A percentile compares a stretch with the other conserved stretches of the same genome.
Conservation (phyloP, 1,140 invertebrate species). For the Contarinia nasturtii region DNA sequence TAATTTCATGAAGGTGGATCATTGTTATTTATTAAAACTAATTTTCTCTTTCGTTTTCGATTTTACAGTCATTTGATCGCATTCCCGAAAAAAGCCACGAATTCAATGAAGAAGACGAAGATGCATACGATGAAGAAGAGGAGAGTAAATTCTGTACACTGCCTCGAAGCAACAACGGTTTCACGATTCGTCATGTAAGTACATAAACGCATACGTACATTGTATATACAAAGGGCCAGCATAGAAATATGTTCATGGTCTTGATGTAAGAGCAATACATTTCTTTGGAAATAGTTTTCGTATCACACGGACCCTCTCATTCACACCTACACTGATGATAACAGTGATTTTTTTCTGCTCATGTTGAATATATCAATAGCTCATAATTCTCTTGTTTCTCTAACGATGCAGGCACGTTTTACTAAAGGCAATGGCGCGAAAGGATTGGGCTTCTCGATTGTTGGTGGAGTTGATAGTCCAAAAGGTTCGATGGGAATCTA, state of each 20-base stretch:
- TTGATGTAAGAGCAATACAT: no score
- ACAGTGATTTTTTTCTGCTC: no score
- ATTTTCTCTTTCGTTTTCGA: not conserved
- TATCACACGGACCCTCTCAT: no score
- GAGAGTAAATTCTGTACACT: not conserved
- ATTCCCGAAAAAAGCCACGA: not conserved
- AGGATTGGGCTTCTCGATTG: constrained; percentile 79
- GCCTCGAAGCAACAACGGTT: not conserved
- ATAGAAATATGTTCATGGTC: no score
- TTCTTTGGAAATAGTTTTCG: no score
- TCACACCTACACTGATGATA: no score
- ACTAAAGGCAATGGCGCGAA: constrained; percentile 68
- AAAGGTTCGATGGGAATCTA: constrained; percentile 80
- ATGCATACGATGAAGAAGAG: not conserved
- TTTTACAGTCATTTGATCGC: not conserved
- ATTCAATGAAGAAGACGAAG: not conserved
- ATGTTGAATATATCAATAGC: no score
- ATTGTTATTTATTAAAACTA: no score
- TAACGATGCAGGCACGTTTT: constrained; percentile 23
- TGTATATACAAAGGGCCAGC: no score
- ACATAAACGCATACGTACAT: no score
- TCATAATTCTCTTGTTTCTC: no score
- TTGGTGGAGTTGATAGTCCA: constrained; percentile 73
- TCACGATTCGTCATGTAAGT: not conserved
- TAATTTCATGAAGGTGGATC: no score